phyloP scores from a whole-genome alignment of 1,140 invertebrate genomes.

The Oedothorax gibbosus region DNA sequence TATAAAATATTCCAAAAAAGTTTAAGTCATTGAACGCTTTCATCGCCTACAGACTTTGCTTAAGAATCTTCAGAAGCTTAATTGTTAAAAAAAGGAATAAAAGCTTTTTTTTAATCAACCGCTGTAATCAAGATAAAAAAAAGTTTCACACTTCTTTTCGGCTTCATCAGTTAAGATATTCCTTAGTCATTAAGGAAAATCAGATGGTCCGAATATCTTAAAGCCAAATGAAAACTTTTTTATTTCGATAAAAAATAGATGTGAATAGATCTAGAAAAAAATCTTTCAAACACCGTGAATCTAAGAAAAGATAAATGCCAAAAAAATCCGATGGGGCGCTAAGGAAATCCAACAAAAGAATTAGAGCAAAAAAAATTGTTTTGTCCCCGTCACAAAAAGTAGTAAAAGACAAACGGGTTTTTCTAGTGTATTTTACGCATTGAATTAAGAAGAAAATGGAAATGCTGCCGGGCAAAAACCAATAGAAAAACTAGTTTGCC shows the following conservation, averaged over 20 bases:
- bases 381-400: slow-evolving; percentile 22
- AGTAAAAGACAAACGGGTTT: slow-evolving; percentile 53
- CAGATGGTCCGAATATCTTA: slow-evolving; percentile 45
- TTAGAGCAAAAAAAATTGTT: slow-evolving; percentile 31
- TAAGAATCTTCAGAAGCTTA: not conserved
- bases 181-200: slow-evolving; percentile 58
- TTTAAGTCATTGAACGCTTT: not conserved
- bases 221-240: slow-evolving; percentile 50
- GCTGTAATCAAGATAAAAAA: slow-evolving; percentile 39
- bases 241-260: slow-evolving; percentile 3
- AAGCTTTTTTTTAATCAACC: slow-evolving; percentile 47
- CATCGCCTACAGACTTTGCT: too few species aligned
- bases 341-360: slow-evolving; percentile 32
- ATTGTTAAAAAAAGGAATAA: not conserved
- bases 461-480: too few species aligned
- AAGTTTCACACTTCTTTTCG: slow-evolving; percentile 5
- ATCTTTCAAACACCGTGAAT: slow-evolving; percentile 37
- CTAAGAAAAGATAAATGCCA: slow-evolving; percentile 30
- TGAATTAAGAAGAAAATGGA: too few species aligned
- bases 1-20: not conserved
- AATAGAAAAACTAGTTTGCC: too few species aligned
- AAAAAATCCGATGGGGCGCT: slow-evolving; percentile 16
- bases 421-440: slow-evolving; percentile 29
- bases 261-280: not conserved
- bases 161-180: slow-evolving; percentile 60